A percentile compares a stretch with the other conserved stretches of the same genome.
Conservation (phyloP, 1,140 invertebrate species). For the Phthorimaea operculella region DNA sequence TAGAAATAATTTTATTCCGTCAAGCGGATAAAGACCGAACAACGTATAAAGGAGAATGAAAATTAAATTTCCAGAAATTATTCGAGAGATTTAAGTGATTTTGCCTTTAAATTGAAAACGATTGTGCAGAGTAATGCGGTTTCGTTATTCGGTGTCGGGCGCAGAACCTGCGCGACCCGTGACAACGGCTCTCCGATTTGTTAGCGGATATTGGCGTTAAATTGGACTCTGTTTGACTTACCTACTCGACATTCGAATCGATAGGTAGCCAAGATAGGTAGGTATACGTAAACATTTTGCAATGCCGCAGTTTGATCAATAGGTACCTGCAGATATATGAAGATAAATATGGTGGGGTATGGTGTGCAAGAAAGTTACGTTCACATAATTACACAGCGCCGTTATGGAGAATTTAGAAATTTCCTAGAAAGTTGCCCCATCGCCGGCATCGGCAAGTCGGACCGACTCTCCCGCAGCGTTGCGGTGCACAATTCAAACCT, state of each 20-base stretch:
- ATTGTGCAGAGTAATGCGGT: constrained; percentile 26
- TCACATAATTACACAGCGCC: constrained; percentile 9
- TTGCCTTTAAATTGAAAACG: neutral
- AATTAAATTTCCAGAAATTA: neutral
- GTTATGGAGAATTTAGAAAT: constrained; percentile 36
- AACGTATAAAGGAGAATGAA: too few species aligned
- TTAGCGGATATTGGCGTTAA: constrained; percentile 32
- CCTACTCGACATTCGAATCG: neutral
- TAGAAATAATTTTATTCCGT: too few species aligned
- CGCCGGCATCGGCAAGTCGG: constrained; percentile 8
- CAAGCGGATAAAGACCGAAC: too few species aligned
- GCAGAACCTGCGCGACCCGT: constrained; percentile 10
- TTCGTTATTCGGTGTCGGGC: constrained; percentile 32
- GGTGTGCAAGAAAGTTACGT: neutral
- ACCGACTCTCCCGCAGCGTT: constrained; percentile 28
- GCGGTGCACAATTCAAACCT: constrained; percentile 40
- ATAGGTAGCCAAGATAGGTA: neutral
- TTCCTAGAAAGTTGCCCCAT: constrained; percentile 39
- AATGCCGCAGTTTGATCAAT: neutral
- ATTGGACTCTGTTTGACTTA: constrained; percentile 15
- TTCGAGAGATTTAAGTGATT: neutral
- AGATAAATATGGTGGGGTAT: neutral
- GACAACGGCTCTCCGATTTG: constrained; percentile 23
- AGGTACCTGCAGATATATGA: neutral
- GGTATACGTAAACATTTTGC: neutral